Evolutionary conservation across 2,888 invertebrate genomes (phyloP).

Genomic region (Pseudeuparius sepicola): DNA sequence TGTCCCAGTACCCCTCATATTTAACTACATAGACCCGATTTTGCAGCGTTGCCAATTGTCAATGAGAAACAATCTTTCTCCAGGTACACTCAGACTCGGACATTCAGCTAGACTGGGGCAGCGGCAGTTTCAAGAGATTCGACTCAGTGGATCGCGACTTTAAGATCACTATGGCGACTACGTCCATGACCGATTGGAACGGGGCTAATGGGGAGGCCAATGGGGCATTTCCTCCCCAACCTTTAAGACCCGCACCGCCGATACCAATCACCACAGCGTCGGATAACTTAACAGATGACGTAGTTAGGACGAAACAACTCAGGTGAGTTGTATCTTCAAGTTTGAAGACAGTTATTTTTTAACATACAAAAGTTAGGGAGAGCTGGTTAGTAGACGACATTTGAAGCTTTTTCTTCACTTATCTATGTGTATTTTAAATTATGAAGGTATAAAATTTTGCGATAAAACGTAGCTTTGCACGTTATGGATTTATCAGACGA

Average conservation of each 20-base stretch:
- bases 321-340: conserved; percentile 19
- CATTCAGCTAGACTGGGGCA: conserved; percentile 48
- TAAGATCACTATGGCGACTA: conserved; percentile 40
- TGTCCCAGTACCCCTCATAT: too few species aligned
- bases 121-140: conserved; percentile 55
- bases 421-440: too few species aligned
- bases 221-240: conserved; percentile 51
- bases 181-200: conserved; percentile 34
- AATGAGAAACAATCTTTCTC: too few species aligned
- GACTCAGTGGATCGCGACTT: conserved; percentile 52
- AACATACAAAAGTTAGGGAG: too few species aligned
- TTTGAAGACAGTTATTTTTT: too few species aligned
- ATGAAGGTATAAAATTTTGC: too few species aligned
- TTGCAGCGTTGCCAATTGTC: too few species aligned
- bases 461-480: too few species aligned
- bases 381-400: too few species aligned
- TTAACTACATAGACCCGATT: too few species aligned
- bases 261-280: conserved; percentile 23
- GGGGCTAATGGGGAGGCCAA: conserved; percentile 25
- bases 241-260: conserved; percentile 54
- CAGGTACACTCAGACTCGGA: conserved; percentile 57
- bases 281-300: conserved; percentile 7
- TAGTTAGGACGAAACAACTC: conserved; percentile 10
- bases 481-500: too few species aligned
- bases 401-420: too few species aligned